phyloP scores from a whole-genome alignment of 2,797 vertebrate species.

The Urosaurus nigricauda region DNA sequence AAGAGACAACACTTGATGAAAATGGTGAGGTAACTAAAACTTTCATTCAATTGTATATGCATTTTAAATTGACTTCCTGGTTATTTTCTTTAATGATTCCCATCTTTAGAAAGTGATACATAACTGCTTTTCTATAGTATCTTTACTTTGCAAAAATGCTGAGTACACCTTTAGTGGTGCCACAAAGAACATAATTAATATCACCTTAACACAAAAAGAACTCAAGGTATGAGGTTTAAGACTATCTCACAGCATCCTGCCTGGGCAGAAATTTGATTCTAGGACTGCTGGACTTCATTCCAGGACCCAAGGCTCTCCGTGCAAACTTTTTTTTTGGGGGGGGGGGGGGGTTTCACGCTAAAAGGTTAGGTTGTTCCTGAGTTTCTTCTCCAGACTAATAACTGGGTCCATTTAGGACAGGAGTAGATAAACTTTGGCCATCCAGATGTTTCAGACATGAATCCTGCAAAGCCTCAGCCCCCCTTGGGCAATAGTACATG shows the following conservation, averaged over 20 bases:
- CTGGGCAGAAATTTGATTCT: background rate
- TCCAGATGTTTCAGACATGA: background rate
- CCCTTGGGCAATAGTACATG: background rate
- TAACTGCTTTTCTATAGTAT: background rate
- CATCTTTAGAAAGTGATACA: background rate
- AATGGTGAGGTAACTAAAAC: constrained; percentile 51
- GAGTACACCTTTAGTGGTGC: background rate
- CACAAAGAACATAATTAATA: background rate
- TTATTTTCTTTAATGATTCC: background rate
- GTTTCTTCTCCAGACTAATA: background rate
- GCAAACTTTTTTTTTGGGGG: background rate
- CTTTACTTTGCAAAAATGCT: background rate
- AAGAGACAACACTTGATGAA: constrained; percentile 46
- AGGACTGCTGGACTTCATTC: background rate
- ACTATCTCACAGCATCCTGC: background rate
- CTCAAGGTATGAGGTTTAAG: background rate
- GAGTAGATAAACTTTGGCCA: background rate
- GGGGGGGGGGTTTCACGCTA: no score
- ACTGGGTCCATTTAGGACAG: background rate
- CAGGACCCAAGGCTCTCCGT: background rate
- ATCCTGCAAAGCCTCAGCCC: background rate
- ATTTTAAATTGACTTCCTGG: background rate
- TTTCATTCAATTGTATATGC: background rate
- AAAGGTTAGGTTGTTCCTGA: background rate
- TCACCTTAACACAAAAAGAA: background rate